Evolutionary conservation across 2,113 vertebrate genomes (phyloP).

Genomic region (Mustelus asterias): DNA sequence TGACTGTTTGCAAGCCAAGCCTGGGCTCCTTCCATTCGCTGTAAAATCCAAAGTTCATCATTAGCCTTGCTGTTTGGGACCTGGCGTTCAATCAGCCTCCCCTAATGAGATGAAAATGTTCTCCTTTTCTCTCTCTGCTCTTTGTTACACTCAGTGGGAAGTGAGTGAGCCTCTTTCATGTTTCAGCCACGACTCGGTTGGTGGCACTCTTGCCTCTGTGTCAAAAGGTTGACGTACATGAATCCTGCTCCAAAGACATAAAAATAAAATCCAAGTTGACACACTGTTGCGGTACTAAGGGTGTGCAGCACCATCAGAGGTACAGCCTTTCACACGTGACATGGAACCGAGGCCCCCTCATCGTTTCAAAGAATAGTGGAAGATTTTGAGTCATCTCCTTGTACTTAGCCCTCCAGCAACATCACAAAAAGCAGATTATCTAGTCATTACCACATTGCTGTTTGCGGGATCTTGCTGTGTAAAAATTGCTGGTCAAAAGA

Average conservation of each 20-base stretch:
- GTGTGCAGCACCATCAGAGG: not conserved
- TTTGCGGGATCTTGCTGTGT: not conserved
- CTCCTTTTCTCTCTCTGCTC: not conserved
- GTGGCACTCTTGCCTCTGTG: not conserved
- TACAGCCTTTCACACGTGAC: not conserved
- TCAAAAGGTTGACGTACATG: not conserved
- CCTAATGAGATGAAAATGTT: not conserved
- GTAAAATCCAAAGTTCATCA: not conserved
- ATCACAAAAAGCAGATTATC: not conserved
- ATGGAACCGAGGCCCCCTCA: not conserved
- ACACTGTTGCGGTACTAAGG: not conserved
- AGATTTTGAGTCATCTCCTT: not conserved
- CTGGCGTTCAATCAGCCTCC: not conserved
- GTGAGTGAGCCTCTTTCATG: not conserved
- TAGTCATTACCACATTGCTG: not conserved
- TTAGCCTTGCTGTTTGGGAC: not conserved
- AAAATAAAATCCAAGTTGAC: not conserved
- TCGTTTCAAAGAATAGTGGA: not conserved
- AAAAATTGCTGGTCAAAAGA: not conserved
- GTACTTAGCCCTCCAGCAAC: not conserved
- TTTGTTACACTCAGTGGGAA: not conserved
- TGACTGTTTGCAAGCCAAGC: not conserved
- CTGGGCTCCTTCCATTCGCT: not conserved
- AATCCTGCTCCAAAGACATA: not conserved
- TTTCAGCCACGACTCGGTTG: not conserved